Evolutionary conservation across 2,113 vertebrate genomes (phyloP), one percentile per base, ranked within the genome.

Genomic region (Oostethus manadensis): DNA sequence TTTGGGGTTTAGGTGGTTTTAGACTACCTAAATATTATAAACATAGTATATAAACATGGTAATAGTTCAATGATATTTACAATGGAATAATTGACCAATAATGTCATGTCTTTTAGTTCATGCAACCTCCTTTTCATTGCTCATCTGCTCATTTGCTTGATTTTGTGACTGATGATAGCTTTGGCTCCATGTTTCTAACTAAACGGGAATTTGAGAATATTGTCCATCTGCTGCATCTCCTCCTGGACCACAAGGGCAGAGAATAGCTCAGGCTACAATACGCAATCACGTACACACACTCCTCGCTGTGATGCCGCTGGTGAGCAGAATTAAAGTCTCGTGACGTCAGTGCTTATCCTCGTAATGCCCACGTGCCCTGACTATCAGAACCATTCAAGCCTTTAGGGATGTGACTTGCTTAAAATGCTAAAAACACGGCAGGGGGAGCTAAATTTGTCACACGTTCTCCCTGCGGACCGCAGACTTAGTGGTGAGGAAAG

Each of bases 141-240:
- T 48, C 47, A 21, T 21, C 18, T 21, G 20, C 13, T 26, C 6
- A 0, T 84, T 87, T 46, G 84, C 87, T 15, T 42, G 78, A 62
- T 63, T 70, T 55, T 10, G 60, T 84, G 43, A 53, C 83, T 70
- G 49, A 3, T 60, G 48, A 50, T 50, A 20, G 13, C 22, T 63
- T 74, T 48, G 40, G 59, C 47, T 54, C 21, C 18, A 62, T 70
- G 67, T 72, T 57, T 62, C 38, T 62, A n/a, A 45, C 68, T 87
- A 56, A 88, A 79, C 45, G 70, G 81, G 51, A 70, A 66, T 61
- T 58, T 33, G 29, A 91, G 80, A 16, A 80, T 87, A 33, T 85
- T 82, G 78, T 89, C 85, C 0, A 83, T 87, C 85, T 91, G 89
- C 53, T 92, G 84, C 73, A 85, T 87, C 76, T 90, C 83, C 63